Evolutionary conservation across 2,113 vertebrate genomes (phyloP).

Genomic region (Benitochromis conjunctus): DNA sequence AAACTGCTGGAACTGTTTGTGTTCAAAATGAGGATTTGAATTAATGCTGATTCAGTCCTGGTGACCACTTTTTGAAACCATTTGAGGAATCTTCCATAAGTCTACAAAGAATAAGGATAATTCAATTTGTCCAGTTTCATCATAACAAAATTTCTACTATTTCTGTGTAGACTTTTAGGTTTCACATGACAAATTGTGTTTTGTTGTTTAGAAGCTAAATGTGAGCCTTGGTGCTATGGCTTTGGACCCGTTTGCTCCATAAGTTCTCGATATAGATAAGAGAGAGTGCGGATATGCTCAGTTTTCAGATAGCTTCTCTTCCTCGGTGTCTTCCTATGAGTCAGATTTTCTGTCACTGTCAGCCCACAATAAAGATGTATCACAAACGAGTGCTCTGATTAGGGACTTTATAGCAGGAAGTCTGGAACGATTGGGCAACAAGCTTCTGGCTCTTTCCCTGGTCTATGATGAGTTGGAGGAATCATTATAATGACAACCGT

Average conservation of each 20-base stretch:
- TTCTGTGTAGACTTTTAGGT: neutral
- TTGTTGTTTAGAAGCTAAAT: neutral
- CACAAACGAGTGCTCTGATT: neutral
- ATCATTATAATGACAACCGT: neutral
- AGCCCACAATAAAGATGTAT: neutral
- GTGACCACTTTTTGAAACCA: slow-evolving; percentile 11
- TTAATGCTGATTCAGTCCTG: slow-evolving; percentile 10
- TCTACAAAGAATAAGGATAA: neutral
- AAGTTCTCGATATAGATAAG: neutral
- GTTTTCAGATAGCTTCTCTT: neutral
- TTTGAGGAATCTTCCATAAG: neutral
- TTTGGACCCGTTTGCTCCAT: neutral
- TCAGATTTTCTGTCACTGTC: neutral
- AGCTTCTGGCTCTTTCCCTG: neutral
- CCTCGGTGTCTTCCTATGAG: neutral
- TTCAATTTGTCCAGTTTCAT: neutral
- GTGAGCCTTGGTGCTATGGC: neutral
- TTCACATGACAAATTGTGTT: neutral
- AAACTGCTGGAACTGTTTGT: slow-evolving; percentile 28
- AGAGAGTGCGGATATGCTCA: neutral
- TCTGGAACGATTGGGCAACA: neutral
- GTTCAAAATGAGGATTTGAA: neutral
- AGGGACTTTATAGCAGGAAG: neutral
- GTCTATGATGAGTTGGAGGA: neutral
- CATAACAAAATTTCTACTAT: neutral